These are phyloP conservation scores for Antechinus stuartii DNA, from an alignment of 2,113 vertebrate species.

Conservation along the genomic window DNA sequence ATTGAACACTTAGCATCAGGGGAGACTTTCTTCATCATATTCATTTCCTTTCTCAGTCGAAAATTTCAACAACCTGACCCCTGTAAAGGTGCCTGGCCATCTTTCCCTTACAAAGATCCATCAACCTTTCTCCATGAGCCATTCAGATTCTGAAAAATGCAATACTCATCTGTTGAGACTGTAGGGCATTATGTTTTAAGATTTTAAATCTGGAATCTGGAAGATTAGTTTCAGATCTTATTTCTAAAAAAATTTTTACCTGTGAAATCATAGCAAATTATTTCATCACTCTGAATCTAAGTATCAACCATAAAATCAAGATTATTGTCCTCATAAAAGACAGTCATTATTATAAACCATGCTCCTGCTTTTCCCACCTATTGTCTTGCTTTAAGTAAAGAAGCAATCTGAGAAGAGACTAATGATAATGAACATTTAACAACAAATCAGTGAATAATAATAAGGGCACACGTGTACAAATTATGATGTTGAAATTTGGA, in stretches of 20 bases:
- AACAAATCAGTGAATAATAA: background rate
- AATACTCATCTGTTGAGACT: background rate
- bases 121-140: background rate
- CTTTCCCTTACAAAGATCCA: background rate
- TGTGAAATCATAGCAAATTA: background rate
- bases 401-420: background rate
- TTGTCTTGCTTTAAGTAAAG: background rate
- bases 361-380: background rate
- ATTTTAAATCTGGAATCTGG: background rate
- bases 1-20: background rate
- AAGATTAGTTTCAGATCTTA: background rate
- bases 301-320: background rate
- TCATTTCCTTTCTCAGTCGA: no score
- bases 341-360: background rate
- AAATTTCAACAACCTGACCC: no score
- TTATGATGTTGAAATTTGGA: background rate
- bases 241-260: background rate
- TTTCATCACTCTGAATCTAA: background rate
- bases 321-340: background rate
- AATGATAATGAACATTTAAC: background rate
- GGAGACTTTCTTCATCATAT: background rate
- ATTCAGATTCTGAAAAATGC: background rate
- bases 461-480: background rate
- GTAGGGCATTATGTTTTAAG: background rate
- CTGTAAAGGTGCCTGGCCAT: background rate